These are phyloP conservation scores for Shargacucullia verbasci DNA, from an alignment of 2,888 invertebrate genomes.

Conservation along the genomic window DNA sequence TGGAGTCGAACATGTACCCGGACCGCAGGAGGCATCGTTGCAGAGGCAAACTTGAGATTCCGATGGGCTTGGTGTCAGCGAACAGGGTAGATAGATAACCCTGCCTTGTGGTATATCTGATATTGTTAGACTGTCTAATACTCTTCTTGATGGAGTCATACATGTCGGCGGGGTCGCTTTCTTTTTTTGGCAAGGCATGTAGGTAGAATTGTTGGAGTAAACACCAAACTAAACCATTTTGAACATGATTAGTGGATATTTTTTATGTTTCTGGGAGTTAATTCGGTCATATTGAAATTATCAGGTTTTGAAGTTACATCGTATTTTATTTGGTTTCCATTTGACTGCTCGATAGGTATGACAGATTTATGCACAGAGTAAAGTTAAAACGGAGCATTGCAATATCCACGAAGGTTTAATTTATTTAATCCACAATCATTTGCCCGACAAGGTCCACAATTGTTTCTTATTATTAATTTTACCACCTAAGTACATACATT, in stretches of 20 bases:
- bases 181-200: slow-evolving; percentile 26
- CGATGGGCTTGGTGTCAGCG: not conserved
- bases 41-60: not conserved
- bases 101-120: slow-evolving; percentile 1
- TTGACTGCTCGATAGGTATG: too few species aligned
- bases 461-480: too few species aligned
- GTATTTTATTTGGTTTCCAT: not conserved
- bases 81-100: not conserved
- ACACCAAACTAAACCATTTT: slow-evolving; percentile 19
- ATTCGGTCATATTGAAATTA: too few species aligned
- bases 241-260: not conserved
- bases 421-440: too few species aligned
- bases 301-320: slow-evolving; percentile 4
- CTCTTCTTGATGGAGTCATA: not conserved
- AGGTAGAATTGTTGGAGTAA: not conserved
- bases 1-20: not conserved
- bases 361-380: too few species aligned
- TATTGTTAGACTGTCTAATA: not conserved
- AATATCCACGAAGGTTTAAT: too few species aligned
- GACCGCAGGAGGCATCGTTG: slow-evolving; percentile 2
- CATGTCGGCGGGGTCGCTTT: not conserved
- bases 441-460: too few species aligned
- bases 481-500: too few species aligned
- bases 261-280: not conserved
- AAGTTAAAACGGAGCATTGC: too few species aligned